phyloP scores from a whole-genome alignment of 2,113 vertebrate species.

The Octodon degus region DNA sequence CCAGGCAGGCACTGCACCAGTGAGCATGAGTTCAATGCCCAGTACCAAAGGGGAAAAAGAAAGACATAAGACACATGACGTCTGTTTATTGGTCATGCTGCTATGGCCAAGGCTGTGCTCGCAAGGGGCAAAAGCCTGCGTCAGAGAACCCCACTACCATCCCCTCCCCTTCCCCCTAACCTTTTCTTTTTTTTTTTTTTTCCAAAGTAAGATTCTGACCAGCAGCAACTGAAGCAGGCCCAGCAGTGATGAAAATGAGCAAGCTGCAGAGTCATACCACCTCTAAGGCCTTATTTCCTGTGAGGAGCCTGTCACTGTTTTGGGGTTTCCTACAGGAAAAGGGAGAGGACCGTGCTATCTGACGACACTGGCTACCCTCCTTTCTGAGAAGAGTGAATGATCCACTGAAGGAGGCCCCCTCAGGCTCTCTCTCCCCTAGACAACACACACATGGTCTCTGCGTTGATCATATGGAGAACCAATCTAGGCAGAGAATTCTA shows the following conservation, averaged over 20 bases:
- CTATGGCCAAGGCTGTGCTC: background rate
- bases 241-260: background rate
- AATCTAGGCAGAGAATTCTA: background rate
- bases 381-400: background rate
- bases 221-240: background rate
- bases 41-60: too few relatives aligned
- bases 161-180: background rate
- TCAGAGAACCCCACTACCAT: background rate
- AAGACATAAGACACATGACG: background rate
- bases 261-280: background rate
- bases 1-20: too few relatives aligned
- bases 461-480: background rate
- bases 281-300: background rate
- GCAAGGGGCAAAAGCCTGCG: background rate
- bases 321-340: background rate
- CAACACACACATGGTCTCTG: background rate
- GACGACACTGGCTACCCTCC: background rate
- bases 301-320: background rate
- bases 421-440: background rate
- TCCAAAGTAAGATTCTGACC: background rate
- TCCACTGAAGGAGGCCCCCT: background rate
- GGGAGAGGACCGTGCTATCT: background rate
- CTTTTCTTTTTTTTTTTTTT: too few relatives aligned
- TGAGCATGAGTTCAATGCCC: too few relatives aligned
- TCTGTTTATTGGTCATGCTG: background rate